Conservation (phyloP, 2,888 invertebrate genomes). For the Aphidius colemani region DNA sequence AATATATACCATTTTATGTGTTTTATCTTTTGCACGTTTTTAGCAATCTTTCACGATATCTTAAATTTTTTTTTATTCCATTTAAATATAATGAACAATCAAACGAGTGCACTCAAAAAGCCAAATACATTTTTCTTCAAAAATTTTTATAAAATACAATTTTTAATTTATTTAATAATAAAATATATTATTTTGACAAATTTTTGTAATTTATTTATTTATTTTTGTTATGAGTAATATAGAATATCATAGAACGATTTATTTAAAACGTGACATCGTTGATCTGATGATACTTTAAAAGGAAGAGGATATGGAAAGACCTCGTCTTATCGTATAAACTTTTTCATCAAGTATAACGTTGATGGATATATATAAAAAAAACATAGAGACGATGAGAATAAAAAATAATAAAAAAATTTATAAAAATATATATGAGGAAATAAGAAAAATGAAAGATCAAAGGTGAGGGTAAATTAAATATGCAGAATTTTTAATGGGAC, state of each 20-base stretch:
- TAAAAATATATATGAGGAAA: constrained; percentile 3
- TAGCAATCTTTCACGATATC: constrained; percentile 6
- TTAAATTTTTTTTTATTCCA: not conserved
- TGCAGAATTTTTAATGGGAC: constrained; percentile 28
- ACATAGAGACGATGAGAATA: constrained; percentile 12
- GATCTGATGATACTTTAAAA: no score
- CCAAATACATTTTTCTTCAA: no score
- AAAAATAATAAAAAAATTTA: not conserved
- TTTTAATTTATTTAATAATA: no score
- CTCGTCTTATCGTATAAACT: no score
- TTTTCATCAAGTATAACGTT: no score
- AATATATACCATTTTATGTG: not conserved
- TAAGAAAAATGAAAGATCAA: constrained; percentile 22
- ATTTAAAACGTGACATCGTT: no score
- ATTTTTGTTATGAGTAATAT: not conserved
- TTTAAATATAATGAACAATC: not conserved
- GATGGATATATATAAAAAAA: no score
- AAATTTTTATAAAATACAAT: no score
- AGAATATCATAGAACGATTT: no score
- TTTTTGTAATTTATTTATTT: not conserved
- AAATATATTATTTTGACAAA: not conserved
- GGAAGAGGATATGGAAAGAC: no score
- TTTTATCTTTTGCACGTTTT: no score
- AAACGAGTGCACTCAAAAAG: no score
- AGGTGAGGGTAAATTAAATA: constrained; percentile 28